phyloP scores from a whole-genome alignment of 2,797 vertebrate genomes.

The Semaprochilodus insignis region DNA sequence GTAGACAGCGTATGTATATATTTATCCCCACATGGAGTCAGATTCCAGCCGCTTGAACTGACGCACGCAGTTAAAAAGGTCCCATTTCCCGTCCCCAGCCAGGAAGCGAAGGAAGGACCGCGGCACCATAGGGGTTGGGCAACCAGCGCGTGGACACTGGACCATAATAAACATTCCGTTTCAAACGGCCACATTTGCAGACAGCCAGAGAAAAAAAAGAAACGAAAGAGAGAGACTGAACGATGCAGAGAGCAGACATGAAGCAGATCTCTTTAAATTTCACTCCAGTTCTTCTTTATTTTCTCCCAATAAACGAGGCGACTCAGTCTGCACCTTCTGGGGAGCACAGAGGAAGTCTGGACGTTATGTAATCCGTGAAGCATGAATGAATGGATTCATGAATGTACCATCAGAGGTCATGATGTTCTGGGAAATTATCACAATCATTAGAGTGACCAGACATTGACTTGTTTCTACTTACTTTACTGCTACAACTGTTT shows the following conservation, averaged over 20 bases:
- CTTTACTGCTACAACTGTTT: background rate
- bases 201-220: conserved; percentile 24
- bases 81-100: conserved; percentile 83
- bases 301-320: background rate
- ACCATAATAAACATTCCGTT: conserved; percentile 87
- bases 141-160: conserved; percentile 78
- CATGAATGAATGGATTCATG: conserved; percentile 39
- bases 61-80: conserved; percentile 89
- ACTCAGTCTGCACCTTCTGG: background rate
- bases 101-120: conserved; percentile 87
- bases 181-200: conserved; percentile 72
- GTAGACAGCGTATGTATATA: conserved; percentile 69
- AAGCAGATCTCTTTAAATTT: background rate
- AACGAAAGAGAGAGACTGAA: background rate
- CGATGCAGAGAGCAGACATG: background rate
- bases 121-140: conserved; percentile 87
- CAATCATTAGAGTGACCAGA: background rate
- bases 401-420: background rate
- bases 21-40: conserved; percentile 79
- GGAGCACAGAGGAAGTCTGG: conserved; percentile 18
- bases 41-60: conserved; percentile 77
- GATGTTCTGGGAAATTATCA: background rate
- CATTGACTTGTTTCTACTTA: no score
- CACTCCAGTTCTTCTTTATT: background rate
- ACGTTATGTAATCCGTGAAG: conserved; percentile 12